These are phyloP conservation scores for Dichetophora obliterata DNA, from an alignment of 2,888 invertebrate genomes.

Conservation along the genomic window DNA sequence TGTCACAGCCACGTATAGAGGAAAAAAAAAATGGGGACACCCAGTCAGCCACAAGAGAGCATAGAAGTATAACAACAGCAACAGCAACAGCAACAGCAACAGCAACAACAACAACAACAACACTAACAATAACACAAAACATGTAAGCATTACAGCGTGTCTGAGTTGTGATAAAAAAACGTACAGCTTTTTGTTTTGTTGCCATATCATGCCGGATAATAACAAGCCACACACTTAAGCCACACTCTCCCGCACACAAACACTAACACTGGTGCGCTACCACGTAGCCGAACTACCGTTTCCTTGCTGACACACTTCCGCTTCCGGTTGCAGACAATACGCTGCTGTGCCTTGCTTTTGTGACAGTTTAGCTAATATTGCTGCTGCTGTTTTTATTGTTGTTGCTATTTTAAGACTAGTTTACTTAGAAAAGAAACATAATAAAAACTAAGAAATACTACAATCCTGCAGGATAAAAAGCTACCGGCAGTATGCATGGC, in stretches of 20 bases:
- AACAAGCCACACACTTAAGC: conserved; percentile 10
- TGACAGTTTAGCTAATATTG: background rate
- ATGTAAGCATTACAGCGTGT: no score
- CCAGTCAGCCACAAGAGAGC: background rate
- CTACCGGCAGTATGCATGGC: background rate
- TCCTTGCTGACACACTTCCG: conserved; percentile 9
- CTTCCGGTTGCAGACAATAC: conserved; percentile 2
- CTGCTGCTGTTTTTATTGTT: background rate
- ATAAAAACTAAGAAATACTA: background rate
- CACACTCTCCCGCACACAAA: conserved; percentile 4
- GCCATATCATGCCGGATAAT: no score
- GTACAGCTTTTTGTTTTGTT: no score
- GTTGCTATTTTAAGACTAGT: background rate
- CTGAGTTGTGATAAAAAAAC: no score
- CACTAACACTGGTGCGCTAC: background rate
- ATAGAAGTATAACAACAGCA: no score
- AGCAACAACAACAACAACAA: no score
- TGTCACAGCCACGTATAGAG: background rate
- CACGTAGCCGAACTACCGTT: background rate
- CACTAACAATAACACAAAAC: no score
- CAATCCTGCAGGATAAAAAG: conserved; percentile 8
- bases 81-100: no score
- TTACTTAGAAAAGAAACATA: background rate
- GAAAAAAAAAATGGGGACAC: background rate
- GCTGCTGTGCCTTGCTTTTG: background rate